Conservation (phyloP, 2,797 vertebrate genomes). For the Paratrypauchen microcephalus region DNA sequence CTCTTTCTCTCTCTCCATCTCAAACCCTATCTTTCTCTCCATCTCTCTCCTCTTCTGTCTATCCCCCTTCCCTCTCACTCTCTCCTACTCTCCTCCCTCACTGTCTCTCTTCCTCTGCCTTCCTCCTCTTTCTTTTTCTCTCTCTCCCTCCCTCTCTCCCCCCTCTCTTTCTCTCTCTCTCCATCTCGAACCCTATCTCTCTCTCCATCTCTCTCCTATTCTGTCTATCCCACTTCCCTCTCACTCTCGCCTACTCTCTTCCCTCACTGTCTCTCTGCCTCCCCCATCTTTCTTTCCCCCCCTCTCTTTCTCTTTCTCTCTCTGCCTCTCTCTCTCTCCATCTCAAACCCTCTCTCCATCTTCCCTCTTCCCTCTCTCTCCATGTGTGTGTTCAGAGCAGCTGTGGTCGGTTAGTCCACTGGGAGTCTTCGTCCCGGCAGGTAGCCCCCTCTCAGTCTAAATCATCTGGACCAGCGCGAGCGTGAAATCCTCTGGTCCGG, state of each 20-base stretch:
- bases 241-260: too few species aligned
- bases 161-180: too few species aligned
- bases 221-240: background rate
- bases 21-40: background rate
- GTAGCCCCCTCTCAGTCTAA: conserved; percentile 86
- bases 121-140: too few species aligned
- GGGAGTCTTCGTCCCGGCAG: conserved; percentile 85
- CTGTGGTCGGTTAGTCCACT: conserved; percentile 83
- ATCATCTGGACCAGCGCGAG: conserved; percentile 90
- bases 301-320: too few species aligned
- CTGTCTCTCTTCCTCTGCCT: too few species aligned
- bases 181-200: background rate
- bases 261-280: background rate
- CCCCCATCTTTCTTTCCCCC: conserved; percentile 16
- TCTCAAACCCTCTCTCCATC: background rate
- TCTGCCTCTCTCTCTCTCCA: background rate
- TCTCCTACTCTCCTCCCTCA: too few species aligned
- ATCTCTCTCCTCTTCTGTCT: too few species aligned
- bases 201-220: conserved; percentile 11
- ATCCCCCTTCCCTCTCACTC: too few species aligned
- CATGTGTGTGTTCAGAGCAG: conserved; percentile 72
- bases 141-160: background rate
- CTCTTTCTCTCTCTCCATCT: background rate
- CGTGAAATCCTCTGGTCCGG: conserved; percentile 92
- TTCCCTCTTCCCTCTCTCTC: conserved; percentile 26